These are phyloP conservation scores for Dicycla oo DNA, from an alignment of 2,888 invertebrate species.

Conservation along the genomic window DNA sequence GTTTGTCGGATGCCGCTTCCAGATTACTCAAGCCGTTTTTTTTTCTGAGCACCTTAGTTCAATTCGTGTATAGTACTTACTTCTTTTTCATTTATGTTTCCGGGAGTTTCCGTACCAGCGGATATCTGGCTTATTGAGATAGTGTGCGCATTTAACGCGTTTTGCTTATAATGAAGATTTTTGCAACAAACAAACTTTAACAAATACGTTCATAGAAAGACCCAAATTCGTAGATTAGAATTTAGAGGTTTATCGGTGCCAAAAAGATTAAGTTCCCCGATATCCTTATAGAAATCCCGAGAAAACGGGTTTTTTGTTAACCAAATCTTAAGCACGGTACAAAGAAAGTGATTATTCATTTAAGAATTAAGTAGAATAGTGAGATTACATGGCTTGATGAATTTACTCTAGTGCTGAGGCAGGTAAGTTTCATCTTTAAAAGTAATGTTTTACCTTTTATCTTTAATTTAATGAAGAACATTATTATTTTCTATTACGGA, in stretches of 20 bases:
- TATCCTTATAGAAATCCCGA: slow-evolving; percentile 61
- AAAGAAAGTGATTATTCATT: slow-evolving; percentile 60
- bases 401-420: slow-evolving; percentile 24
- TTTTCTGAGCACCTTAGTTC: slow-evolving; percentile 45
- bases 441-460: slow-evolving; percentile 26
- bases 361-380: slow-evolving; percentile 47
- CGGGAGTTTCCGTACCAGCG: slow-evolving; percentile 44
- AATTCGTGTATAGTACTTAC: slow-evolving; percentile 55
- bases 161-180: slow-evolving; percentile 47
- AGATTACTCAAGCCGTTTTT: slow-evolving; percentile 52
- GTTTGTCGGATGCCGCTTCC: slow-evolving; percentile 57
- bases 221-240: slow-evolving; percentile 28
- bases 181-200: slow-evolving; percentile 51
- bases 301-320: slow-evolving; percentile 73
- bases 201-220: slow-evolving; percentile 49
- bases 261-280: slow-evolving; percentile 74
- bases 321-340: slow-evolving; percentile 33
- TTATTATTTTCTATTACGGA: neutral
- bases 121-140: slow-evolving; percentile 48
- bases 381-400: slow-evolving; percentile 41
- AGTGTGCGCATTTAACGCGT: slow-evolving; percentile 36
- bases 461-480: too few relatives aligned
- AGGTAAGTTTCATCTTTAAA: slow-evolving; percentile 41
- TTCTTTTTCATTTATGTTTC: slow-evolving; percentile 55
- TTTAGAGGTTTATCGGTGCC: slow-evolving; percentile 62